Conservation (phyloP, 2,888 invertebrate genomes). For the Orgyia antiqua region DNA sequence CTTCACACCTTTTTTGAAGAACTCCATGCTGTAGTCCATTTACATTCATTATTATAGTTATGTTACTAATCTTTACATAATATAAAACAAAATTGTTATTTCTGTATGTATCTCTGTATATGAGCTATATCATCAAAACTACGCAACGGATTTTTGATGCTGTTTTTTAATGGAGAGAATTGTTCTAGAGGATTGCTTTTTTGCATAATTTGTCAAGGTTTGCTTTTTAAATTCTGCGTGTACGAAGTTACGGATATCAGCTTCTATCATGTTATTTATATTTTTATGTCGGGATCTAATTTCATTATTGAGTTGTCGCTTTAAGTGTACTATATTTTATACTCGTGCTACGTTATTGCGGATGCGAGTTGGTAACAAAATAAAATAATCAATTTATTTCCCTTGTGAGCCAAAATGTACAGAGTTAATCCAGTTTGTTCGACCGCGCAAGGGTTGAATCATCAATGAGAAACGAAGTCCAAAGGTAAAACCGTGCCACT, state of each 20-base stretch:
- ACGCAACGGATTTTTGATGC: too few species aligned
- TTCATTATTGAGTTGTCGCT: slow-evolving; percentile 40
- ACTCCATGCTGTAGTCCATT: too few species aligned
- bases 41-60: too few species aligned
- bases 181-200: background rate
- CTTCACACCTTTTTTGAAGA: too few species aligned
- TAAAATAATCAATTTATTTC: slow-evolving; percentile 75
- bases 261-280: background rate
- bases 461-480: slow-evolving; percentile 68
- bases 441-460: slow-evolving; percentile 75
- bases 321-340: slow-evolving; percentile 60
- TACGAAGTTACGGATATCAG: too few species aligned
- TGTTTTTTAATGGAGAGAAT: too few species aligned
- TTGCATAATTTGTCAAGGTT: too few species aligned
- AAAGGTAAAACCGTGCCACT: slow-evolving; percentile 66
- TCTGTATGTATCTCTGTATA: too few species aligned
- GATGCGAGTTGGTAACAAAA: slow-evolving; percentile 56
- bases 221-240: background rate
- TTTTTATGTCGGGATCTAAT: slow-evolving; percentile 22
- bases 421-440: slow-evolving; percentile 73
- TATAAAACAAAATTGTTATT: too few species aligned
- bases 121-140: too few species aligned
- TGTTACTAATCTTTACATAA: too few species aligned
- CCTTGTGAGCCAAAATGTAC: slow-evolving; percentile 71
- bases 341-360: slow-evolving; percentile 62